A percentile compares a stretch with the other conserved stretches of the same genome.
phyloP scores from a whole-genome alignment of 2,113 vertebrate genomes.

The Oophaga pumilio region DNA sequence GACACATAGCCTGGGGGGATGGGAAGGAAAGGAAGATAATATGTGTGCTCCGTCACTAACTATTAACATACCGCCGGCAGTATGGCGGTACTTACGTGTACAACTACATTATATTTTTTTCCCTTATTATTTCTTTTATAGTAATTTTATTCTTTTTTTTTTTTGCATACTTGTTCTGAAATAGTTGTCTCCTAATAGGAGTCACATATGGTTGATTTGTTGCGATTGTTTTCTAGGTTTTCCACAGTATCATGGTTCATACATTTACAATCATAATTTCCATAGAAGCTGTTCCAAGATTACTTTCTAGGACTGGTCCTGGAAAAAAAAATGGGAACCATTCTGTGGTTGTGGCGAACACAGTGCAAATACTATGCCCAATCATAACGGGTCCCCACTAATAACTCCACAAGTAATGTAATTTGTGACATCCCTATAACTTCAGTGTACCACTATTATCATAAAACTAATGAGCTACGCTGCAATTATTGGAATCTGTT shows the following conservation, averaged over 20 bases:
- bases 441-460: too few species aligned
- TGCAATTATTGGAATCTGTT: too few species aligned
- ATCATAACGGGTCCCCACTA: too few species aligned
- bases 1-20: constrained; percentile 20
- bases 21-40: background rate
- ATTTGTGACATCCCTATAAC: too few species aligned
- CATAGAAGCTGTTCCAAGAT: background rate
- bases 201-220: background rate
- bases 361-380: too few species aligned
- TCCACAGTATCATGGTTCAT: background rate
- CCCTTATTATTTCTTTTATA: background rate
- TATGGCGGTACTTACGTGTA: background rate
- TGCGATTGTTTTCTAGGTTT: background rate
- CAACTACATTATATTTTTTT: background rate
- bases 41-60: background rate
- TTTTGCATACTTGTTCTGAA: background rate
- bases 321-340: too few species aligned
- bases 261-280: too few species aligned
- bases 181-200: too few species aligned
- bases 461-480: too few species aligned
- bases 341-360: too few species aligned
- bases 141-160: background rate
- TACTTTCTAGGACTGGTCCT: too few species aligned
- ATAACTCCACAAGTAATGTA: too few species aligned
- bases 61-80: background rate